Percentiles rank a stretch among this genome's conserved stretches.
These are phyloP conservation scores for Diplogasteroides magnus DNA, from an alignment of 1,140 invertebrate genomes.

Conservation along the genomic window DNA sequence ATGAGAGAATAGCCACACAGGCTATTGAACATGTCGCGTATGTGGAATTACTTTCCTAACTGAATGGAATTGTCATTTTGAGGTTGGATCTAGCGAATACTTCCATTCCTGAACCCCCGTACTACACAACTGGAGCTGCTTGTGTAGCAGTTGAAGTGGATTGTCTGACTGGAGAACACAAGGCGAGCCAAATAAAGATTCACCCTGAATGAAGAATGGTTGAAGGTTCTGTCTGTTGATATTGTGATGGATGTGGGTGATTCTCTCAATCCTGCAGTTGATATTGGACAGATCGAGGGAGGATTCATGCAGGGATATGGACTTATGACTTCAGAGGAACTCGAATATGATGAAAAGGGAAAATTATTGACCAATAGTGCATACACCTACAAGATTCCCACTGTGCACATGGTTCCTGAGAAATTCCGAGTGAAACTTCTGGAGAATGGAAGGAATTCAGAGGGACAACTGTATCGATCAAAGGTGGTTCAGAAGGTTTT, in stretches of 20 bases:
- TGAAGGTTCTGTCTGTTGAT: conserved; percentile 48
- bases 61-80: not conserved
- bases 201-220: not conserved
- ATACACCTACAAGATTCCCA: conserved; percentile 29
- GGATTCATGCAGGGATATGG: conserved; percentile 50
- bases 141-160: conserved; percentile 58
- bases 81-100: conserved; percentile 13
- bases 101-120: conserved; percentile 16
- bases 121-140: conserved; percentile 44
- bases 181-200: conserved; percentile 5
- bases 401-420: conserved; percentile 28
- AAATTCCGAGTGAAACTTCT: conserved; percentile 38
- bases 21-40: conserved; percentile 29
- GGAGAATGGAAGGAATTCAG: conserved; percentile 22
- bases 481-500: conserved; percentile 28
- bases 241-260: conserved; percentile 56
- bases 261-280: conserved; percentile 55
- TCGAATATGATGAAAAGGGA: conserved; percentile 30
- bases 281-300: conserved; percentile 49
- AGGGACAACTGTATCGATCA: conserved; percentile 38
- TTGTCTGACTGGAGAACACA: conserved; percentile 58
- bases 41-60: conserved; percentile 3
- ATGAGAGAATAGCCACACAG: conserved; percentile 27
- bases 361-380: not conserved
- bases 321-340: conserved; percentile 39